A percentile compares a stretch with the other conserved stretches of the same genome.
Conservation (phyloP, 2,888 invertebrate genomes). For the Nipponacmea schrenckii region DNA sequence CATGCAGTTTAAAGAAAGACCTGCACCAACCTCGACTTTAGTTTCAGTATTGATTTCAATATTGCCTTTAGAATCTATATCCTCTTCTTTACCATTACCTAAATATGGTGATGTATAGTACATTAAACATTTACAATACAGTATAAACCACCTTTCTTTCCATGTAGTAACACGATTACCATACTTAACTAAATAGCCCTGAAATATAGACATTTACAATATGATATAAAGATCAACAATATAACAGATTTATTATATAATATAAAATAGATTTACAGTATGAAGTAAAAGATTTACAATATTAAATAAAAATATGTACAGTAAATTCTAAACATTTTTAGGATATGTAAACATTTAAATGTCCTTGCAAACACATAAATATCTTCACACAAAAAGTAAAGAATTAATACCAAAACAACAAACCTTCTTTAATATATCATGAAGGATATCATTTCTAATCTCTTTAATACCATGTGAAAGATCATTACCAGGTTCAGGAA, state of each 20-base stretch:
- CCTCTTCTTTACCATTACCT: slow-evolving; percentile 64
- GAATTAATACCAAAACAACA: neutral
- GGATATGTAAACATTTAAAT: too few relatives aligned
- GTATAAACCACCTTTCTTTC: slow-evolving; percentile 84
- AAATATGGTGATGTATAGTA: slow-evolving; percentile 74
- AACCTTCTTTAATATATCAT: slow-evolving; percentile 43
- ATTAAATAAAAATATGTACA: too few relatives aligned
- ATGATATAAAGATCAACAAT: too few relatives aligned
- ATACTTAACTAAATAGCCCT: slow-evolving; percentile 80
- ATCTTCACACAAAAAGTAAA: neutral
- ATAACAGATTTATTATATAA: too few relatives aligned
- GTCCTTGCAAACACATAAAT: too few relatives aligned
- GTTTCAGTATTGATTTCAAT: slow-evolving; percentile 72
- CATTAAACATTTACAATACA: slow-evolving; percentile 79
- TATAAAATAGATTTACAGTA: too few relatives aligned
- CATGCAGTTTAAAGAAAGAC: too few relatives aligned
- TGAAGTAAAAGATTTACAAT: too few relatives aligned
- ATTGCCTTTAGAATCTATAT: slow-evolving; percentile 78
- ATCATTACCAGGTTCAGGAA: slow-evolving; percentile 18
- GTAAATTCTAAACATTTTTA: too few relatives aligned
- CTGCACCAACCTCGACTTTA: slow-evolving; percentile 55
- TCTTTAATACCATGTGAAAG: slow-evolving; percentile 29
- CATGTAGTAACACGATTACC: slow-evolving; percentile 82
- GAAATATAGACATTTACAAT: slow-evolving; percentile 33
- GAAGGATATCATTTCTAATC: slow-evolving; percentile 33